A percentile compares a stretch with the other conserved stretches of the same genome.
Conservation (phyloP, 1,140 invertebrate species). For the Lasioglossum baleicum region DNA sequence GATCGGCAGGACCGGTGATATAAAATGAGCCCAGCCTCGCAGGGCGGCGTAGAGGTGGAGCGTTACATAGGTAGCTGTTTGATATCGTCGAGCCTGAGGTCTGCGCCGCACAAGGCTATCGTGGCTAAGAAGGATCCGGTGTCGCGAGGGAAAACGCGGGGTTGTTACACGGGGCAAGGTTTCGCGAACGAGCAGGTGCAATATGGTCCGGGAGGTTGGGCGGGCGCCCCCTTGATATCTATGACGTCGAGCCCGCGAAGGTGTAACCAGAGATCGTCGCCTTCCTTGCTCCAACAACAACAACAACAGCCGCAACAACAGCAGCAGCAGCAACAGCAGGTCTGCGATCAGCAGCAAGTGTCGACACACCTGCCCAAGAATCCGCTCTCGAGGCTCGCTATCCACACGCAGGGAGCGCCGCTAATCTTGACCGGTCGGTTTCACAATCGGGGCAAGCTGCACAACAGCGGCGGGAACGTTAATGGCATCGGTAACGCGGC, state of each 20-base stretch:
- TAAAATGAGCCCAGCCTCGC: conserved; percentile 83
- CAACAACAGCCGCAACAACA: conserved; percentile 61
- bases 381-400: conserved; percentile 84
- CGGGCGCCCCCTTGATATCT: conserved; percentile 86
- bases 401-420: conserved; percentile 88
- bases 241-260: conserved; percentile 76
- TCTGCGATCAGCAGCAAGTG: conserved; percentile 57
- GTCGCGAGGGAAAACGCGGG: conserved; percentile 37
- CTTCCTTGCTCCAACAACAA: conserved; percentile 66
- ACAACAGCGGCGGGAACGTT: conserved; percentile 49
- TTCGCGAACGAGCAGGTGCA: conserved; percentile 60
- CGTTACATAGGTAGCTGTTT: conserved; percentile 84
- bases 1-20: conserved; percentile 8
- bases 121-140: conserved; percentile 58
- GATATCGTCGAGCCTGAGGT: conserved; percentile 79
- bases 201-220: conserved; percentile 79
- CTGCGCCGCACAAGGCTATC: conserved; percentile 75
- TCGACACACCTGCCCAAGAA: conserved; percentile 73
- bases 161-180: conserved; percentile 55
- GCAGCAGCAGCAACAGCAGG: conserved; percentile 63
- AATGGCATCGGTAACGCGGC: conserved; percentile 29
- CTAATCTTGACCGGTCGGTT: conserved; percentile 85
- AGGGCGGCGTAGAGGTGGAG: conserved; percentile 82
- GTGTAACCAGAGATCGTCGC: conserved; percentile 76
- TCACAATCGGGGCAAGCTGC: conserved; percentile 67